Conservation (phyloP, 64 coral and sea anemone species). For the Montipora foliosa region DNA sequence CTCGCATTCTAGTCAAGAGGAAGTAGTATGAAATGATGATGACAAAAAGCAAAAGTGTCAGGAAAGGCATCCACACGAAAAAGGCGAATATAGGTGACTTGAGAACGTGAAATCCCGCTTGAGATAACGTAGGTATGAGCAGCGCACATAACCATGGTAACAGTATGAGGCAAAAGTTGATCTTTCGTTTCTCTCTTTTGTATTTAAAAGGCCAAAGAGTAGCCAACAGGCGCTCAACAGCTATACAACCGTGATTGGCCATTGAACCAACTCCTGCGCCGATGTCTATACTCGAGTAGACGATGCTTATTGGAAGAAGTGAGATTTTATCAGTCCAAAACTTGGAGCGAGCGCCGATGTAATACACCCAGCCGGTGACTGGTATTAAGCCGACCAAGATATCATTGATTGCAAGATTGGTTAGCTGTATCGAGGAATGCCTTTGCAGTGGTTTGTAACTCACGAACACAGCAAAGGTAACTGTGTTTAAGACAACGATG, state of each 20-base stretch:
- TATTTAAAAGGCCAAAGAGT: conserved; percentile 40
- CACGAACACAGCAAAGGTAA: conserved; percentile 17
- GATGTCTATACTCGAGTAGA: conserved; percentile 36
- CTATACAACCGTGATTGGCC: conserved; percentile 41
- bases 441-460: neutral
- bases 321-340: neutral
- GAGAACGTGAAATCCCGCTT: neutral
- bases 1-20: neutral
- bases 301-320: neutral
- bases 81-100: neutral
- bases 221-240: conserved; percentile 59
- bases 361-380: conserved; percentile 32
- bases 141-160: conserved; percentile 17
- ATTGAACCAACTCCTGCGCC: conserved; percentile 27
- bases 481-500: neutral
- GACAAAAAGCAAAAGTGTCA: neutral
- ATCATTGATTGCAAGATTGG: conserved; percentile 56
- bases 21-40: neutral
- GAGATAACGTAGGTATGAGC: neutral
- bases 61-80: conserved; percentile 50
- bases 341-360: neutral
- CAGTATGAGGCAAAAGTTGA: neutral
- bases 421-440: conserved; percentile 22
- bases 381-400: conserved; percentile 23
- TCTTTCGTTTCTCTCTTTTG: neutral